These are phyloP conservation scores for Heterotis niloticus DNA, from an alignment of 2,113 vertebrate species.

Conservation along the genomic window DNA sequence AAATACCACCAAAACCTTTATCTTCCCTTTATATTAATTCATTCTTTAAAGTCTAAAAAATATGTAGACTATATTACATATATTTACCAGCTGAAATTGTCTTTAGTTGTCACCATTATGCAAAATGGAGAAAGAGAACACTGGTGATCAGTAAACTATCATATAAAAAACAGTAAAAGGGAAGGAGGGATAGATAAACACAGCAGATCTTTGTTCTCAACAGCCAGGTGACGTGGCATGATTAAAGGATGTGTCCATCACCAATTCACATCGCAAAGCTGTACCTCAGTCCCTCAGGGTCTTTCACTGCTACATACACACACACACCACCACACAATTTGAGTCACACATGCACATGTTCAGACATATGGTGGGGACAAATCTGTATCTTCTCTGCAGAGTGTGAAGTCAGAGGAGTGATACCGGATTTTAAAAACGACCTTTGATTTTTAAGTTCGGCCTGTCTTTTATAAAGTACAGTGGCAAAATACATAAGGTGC, in stretches of 20 bases:
- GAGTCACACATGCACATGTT: too few relatives aligned
- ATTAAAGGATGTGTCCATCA: background rate
- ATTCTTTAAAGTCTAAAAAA: constrained; percentile 51
- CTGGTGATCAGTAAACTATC: constrained; percentile 40
- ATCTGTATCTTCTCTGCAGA: constrained; percentile 16
- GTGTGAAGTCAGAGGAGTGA: constrained; percentile 16
- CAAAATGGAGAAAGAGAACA: constrained; percentile 20
- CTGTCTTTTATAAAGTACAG: background rate
- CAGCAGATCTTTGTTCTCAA: background rate
- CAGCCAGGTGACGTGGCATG: background rate
- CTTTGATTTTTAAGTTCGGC: background rate
- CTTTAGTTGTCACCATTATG: constrained; percentile 35
- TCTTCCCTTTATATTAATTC: constrained; percentile 41
- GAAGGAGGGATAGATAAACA: background rate
- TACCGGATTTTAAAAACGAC: constrained; percentile 3
- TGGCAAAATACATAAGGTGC: constrained; percentile 9
- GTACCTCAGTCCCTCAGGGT: too few relatives aligned
- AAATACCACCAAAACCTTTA: constrained; percentile 7
- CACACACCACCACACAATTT: too few relatives aligned
- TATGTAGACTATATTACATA: constrained; percentile 50
- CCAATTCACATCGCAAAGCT: too few relatives aligned
- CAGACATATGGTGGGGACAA: too few relatives aligned
- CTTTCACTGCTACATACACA: too few relatives aligned
- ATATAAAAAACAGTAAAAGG: constrained; percentile 3
- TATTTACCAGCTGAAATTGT: constrained; percentile 44